Evolutionary conservation across 2,113 vertebrate genomes (phyloP).

Genomic region (Noctilio leporinus): DNA sequence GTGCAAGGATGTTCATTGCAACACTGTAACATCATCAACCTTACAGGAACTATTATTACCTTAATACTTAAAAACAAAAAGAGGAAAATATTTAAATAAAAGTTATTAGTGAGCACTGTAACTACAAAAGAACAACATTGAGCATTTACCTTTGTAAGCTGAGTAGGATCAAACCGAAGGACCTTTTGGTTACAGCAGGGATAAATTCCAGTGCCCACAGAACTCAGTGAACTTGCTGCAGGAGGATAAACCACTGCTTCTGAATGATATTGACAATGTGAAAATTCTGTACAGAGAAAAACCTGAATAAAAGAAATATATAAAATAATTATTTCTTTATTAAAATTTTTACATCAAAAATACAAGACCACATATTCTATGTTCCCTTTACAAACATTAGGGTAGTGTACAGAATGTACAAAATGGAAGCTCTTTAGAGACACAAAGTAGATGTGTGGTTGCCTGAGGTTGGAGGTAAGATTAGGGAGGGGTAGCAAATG

Average conservation of each 20-base stretch:
- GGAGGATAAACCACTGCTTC: slow-evolving; percentile 88
- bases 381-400: background rate
- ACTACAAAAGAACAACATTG: background rate
- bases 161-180: slow-evolving; percentile 93
- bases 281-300: slow-evolving; percentile 92
- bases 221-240: slow-evolving; percentile 78
- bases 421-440: background rate
- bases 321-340: background rate
- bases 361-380: background rate
- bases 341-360: slow-evolving; percentile 5
- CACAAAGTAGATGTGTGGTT: background rate
- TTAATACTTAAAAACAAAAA: slow-evolving; percentile 20
- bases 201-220: slow-evolving; percentile 88
- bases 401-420: background rate
- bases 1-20: background rate
- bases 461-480: background rate
- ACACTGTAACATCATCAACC: background rate
- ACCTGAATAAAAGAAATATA: slow-evolving; percentile 76
- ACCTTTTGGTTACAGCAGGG: slow-evolving; percentile 95
- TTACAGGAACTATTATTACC: background rate
- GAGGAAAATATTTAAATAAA: background rate
- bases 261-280: slow-evolving; percentile 92
- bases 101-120: background rate
- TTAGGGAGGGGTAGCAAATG: background rate
- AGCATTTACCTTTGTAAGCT: slow-evolving; percentile 86